Conservation (phyloP, 2,888 invertebrate genomes). For the Perizoma affinitatum region DNA sequence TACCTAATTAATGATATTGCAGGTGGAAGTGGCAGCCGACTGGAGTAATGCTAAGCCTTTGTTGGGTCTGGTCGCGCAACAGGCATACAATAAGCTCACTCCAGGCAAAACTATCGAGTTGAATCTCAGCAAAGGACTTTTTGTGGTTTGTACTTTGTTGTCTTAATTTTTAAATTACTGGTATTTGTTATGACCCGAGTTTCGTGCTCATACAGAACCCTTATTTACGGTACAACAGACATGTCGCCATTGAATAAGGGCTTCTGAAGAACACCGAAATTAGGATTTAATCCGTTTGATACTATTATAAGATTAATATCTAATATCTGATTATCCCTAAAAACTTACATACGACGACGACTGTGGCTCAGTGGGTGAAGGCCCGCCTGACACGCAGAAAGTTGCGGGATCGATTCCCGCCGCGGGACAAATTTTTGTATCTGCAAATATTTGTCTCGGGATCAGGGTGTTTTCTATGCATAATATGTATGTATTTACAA, state of each 20-base stretch:
- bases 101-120: conserved; percentile 84
- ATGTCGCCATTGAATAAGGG: background rate
- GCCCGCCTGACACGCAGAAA: too few species aligned
- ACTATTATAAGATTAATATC: too few species aligned
- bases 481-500: too few species aligned
- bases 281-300: background rate
- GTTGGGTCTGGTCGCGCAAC: conserved; percentile 90
- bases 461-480: too few species aligned
- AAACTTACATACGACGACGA: too few species aligned
- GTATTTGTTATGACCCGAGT: background rate
- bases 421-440: too few species aligned
- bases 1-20: conserved; percentile 16
- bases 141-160: conserved; percentile 87
- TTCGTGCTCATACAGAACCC: background rate
- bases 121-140: conserved; percentile 91
- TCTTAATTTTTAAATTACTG: too few species aligned
- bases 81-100: conserved; percentile 87
- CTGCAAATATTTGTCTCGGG: too few species aligned
- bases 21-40: conserved; percentile 77
- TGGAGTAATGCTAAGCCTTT: conserved; percentile 84
- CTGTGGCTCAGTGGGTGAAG: too few species aligned
- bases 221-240: background rate
- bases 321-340: too few species aligned
- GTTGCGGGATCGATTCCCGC: too few species aligned
- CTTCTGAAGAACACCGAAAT: background rate